Evolutionary conservation across 2,113 vertebrate genomes (phyloP).

Genomic region (Pseudorectes ferrugineus): DNA sequence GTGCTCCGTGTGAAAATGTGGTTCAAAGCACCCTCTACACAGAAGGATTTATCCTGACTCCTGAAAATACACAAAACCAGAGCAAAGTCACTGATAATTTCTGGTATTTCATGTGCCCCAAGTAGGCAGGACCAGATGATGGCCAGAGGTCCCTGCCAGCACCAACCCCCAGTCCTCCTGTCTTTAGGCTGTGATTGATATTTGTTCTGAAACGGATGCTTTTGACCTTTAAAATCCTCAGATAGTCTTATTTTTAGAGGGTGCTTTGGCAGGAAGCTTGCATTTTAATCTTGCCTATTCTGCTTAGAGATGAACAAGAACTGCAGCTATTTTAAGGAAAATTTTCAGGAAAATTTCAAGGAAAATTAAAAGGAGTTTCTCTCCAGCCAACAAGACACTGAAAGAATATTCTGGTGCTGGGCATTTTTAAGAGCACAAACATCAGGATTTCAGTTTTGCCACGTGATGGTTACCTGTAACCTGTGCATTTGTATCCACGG

Average conservation of each 20-base stretch:
- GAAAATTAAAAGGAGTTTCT: background rate
- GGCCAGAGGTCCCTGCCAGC: background rate
- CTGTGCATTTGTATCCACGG: conserved; percentile 85
- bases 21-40: conserved; percentile 82
- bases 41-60: conserved; percentile 93
- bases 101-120: background rate
- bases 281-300: background rate
- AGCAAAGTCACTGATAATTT: background rate
- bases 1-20: conserved; percentile 85
- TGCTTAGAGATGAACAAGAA: background rate
- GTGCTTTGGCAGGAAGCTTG: background rate
- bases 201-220: background rate
- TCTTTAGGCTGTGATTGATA: background rate
- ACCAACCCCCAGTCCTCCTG: background rate
- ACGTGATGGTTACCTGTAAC: conserved; percentile 83
- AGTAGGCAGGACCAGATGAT: background rate
- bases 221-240: background rate
- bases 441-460: background rate
- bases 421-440: background rate
- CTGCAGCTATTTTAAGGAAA: background rate
- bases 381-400: background rate
- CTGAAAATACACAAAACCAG: conserved; percentile 64
- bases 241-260: background rate
- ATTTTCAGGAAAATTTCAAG: background rate
- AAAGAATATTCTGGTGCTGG: background rate